Conservation (phyloP, 2,797 vertebrate species). For the Sebastes minor region DNA sequence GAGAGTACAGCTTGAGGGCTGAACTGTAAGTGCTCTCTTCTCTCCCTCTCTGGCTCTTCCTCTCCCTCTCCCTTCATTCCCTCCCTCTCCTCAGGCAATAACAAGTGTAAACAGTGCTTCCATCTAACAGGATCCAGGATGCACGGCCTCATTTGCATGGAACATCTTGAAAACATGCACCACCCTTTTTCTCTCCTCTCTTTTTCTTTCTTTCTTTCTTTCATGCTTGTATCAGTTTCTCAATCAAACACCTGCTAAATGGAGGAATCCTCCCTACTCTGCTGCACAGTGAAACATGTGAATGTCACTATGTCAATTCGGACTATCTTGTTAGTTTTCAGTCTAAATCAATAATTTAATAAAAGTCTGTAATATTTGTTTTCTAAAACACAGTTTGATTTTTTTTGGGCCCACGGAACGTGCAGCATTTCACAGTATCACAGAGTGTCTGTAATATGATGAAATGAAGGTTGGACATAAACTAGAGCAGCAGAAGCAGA, state of each 20-base stretch:
- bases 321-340: not conserved
- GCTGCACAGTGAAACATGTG: not conserved
- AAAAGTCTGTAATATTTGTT: not conserved
- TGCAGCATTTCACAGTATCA: not conserved
- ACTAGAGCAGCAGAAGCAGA: not conserved
- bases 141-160: constrained; percentile 80
- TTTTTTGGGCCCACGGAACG: not conserved
- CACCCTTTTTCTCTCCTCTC: constrained; percentile 27
- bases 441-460: not conserved
- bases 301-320: not conserved
- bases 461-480: not conserved
- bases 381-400: not conserved
- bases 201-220: not conserved
- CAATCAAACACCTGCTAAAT: not conserved
- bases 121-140: constrained; percentile 86
- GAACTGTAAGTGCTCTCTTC: constrained; percentile 47
- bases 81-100: constrained; percentile 72
- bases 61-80: not conserved
- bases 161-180: constrained; percentile 70
- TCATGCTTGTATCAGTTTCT: not conserved
- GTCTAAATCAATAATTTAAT: not conserved
- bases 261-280: not conserved
- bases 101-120: constrained; percentile 80
- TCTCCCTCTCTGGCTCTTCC: not conserved
- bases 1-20: constrained; percentile 54